Base-by-base conservation (phyloP, 2,888 invertebrate species). In the Polia nebulosa region DNA sequence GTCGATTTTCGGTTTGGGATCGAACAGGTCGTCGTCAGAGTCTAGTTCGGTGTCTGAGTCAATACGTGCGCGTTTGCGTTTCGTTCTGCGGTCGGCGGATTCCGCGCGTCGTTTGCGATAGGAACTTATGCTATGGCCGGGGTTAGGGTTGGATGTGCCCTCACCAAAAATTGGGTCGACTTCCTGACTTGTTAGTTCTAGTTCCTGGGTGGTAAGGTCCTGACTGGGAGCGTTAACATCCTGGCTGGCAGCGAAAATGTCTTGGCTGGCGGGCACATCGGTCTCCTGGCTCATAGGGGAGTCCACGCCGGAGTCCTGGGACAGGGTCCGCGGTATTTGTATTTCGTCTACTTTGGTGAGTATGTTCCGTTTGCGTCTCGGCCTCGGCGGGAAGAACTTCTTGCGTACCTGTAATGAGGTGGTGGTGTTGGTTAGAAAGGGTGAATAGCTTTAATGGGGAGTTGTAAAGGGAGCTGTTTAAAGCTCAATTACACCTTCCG, bases 301-400 rank as follows among this genome's bases (percentile, higher is more conserved):
- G 53, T 88, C 88, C 27, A 92, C 85, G 56, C 93, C 92, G 3
- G 93, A 94, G 84, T 94, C 94, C 75, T 93, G 92, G 1, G 92
- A 93, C 15, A 89, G 81, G 4, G 86, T 77, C 52, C 86, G 85
- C 39, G 89, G 82, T 17, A 86, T 87, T 41, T 81, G 82, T n/a
- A 86, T 87, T 41, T 81, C 79, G 41, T 79, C 82, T 47, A 63
- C 71, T 44, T 76, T 75, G 17, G 64, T 67, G 41, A 81, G 83
- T 47, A 88, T 86, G 81, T 91, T 92, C 79, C 85, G 87, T 74
- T 93, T 94, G 79, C 93, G 94, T 81, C 91, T 96, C 80, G 97
- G 97, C 62, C 97, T 95, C 59, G 97, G 97, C 36, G 97, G 97
- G 92, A 97, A 97, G 88, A 96, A 96, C 84, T 95, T 96, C 91